Conservation (phyloP, 2,797 vertebrate genomes). For the Silurus lanzhouensis region DNA sequence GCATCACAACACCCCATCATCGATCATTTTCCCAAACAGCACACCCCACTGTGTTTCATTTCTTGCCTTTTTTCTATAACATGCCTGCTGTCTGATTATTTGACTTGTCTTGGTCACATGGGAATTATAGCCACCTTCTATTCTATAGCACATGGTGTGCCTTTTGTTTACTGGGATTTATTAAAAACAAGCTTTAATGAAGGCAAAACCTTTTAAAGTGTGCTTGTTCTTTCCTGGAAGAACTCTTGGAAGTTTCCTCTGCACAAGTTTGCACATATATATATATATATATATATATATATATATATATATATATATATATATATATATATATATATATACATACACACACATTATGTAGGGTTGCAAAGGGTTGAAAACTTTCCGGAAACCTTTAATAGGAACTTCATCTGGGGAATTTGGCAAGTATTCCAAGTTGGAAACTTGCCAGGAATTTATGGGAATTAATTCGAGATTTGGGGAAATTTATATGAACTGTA, state of each 20-base stretch:
- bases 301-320: too few species aligned
- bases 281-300: too few species aligned
- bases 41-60: neutral
- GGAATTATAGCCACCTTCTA: neutral
- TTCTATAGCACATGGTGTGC: neutral
- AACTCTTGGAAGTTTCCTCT: neutral
- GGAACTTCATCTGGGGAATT: too few species aligned
- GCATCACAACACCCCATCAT: too few species aligned
- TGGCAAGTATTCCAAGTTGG: too few species aligned
- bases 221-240: neutral
- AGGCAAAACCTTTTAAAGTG: neutral
- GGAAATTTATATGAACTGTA: too few species aligned
- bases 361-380: too few species aligned
- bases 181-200: neutral
- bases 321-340: too few species aligned
- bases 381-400: too few species aligned
- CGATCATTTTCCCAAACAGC: neutral
- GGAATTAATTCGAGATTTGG: too few species aligned
- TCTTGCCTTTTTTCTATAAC: neutral
- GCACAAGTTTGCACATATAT: neutral
- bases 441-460: too few species aligned
- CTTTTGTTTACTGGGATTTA: slow-evolving; percentile 4
- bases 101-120: neutral
- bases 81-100: neutral
- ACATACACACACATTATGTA: too few species aligned